Percentiles rank a stretch among this genome's conserved stretches.
phyloP scores from a whole-genome alignment of 2,888 invertebrate species.

The Drosophila pullipes region DNA sequence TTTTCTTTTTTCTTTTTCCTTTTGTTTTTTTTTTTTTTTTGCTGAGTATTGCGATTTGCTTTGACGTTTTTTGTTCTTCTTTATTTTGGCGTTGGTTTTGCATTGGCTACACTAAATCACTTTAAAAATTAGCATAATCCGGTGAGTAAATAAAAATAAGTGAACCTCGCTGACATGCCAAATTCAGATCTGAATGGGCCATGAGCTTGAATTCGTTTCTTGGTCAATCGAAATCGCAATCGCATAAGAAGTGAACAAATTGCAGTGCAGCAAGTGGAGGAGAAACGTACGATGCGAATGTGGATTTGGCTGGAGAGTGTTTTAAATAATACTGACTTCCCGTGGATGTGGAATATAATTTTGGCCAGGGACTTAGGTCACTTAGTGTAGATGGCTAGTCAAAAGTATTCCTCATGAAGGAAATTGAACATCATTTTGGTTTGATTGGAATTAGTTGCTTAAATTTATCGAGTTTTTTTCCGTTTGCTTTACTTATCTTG shows the following conservation, averaged over 20 bases:
- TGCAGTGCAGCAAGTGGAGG: constrained; percentile 21
- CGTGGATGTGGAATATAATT: neutral
- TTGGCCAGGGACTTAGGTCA: neutral
- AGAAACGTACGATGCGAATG: neutral
- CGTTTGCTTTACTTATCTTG: neutral
- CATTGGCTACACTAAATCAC: constrained; percentile 78
- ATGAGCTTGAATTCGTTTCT: constrained; percentile 38
- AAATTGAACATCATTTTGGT: neutral
- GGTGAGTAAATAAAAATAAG: constrained; percentile 80
- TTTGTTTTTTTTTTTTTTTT: neutral
- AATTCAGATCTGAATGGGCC: constrained; percentile 49
- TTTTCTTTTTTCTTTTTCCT: constrained; percentile 6
- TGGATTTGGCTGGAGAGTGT: neutral
- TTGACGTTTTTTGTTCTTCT: constrained; percentile 16
- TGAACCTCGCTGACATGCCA: constrained; percentile 56
- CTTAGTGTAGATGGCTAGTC: neutral
- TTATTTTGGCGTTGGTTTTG: constrained; percentile 43
- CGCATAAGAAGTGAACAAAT: constrained; percentile 40
- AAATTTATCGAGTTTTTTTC: constrained; percentile 4
- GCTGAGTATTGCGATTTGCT: constrained; percentile 30
- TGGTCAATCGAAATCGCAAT: constrained; percentile 47
- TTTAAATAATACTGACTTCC: neutral
- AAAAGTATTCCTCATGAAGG: neutral
- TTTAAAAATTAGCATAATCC: constrained; percentile 81
- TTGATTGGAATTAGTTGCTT: neutral